These are phyloP conservation scores for Pogonocichla stellata DNA, from an alignment of 2,113 vertebrate species.

Conservation along the genomic window DNA sequence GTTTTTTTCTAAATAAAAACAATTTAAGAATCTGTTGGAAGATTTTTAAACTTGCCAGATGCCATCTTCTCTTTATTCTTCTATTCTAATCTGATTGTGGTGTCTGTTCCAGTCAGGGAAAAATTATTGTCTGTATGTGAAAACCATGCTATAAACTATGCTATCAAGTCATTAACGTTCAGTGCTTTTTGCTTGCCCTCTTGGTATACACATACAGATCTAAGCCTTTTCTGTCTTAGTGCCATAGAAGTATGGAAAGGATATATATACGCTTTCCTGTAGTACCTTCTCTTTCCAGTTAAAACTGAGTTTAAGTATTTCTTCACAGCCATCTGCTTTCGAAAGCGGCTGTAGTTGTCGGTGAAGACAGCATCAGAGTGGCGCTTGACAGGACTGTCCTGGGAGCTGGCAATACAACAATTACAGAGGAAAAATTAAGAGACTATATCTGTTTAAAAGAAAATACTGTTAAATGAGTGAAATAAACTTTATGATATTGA, in stretches of 20 bases:
- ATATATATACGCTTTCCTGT: not conserved
- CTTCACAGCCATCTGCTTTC: constrained; percentile 96
- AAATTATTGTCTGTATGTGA: not conserved
- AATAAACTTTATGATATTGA: not conserved
- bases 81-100: not conserved
- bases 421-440: not conserved
- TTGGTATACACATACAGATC: not conserved
- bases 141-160: not conserved
- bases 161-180: not conserved
- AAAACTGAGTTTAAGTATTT: constrained; percentile 94
- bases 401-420: constrained; percentile 69
- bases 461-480: not conserved
- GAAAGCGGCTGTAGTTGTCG: constrained; percentile 94
- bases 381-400: constrained; percentile 86
- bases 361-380: constrained; percentile 96
- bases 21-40: not conserved
- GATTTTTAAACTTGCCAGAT: not conserved
- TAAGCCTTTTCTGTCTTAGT: not conserved
- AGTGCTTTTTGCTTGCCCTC: not conserved
- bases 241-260: not conserved
- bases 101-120: not conserved
- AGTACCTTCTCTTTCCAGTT: constrained; percentile 91
- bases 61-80: not conserved
- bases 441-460: rapidly evolving
- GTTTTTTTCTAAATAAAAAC: not conserved